Evolutionary conservation across 2,888 invertebrate genomes (phyloP).

Genomic region (Phyllotreta striolata): DNA sequence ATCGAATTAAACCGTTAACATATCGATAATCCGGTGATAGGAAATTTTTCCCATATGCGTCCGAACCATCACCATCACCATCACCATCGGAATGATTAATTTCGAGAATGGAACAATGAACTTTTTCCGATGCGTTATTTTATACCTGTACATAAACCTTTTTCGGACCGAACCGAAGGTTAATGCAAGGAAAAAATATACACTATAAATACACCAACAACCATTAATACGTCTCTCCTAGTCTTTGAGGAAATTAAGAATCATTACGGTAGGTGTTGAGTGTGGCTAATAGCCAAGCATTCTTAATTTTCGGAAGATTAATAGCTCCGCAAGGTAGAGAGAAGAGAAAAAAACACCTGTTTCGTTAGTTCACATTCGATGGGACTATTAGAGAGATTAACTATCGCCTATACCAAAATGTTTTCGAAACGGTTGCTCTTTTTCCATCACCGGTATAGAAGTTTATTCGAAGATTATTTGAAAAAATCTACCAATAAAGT

Average conservation of each 20-base stretch:
- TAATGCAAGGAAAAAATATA: background rate
- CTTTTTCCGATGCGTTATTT: slow-evolving; percentile 2
- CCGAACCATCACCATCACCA: background rate
- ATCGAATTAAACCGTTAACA: too few relatives aligned
- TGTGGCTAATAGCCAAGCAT: slow-evolving; percentile 40
- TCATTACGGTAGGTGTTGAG: slow-evolving; percentile 45
- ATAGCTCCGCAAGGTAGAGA: slow-evolving; percentile 25
- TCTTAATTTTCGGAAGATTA: slow-evolving; percentile 41
- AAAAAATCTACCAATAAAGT: too few relatives aligned
- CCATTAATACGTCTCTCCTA: slow-evolving; percentile 36
- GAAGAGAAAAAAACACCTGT: slow-evolving; percentile 35
- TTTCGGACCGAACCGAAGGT: slow-evolving; percentile 15
- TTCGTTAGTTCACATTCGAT: slow-evolving; percentile 16
- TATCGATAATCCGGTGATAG: background rate
- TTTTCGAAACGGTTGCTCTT: slow-evolving; percentile 16
- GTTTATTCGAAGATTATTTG: too few relatives aligned
- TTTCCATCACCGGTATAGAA: background rate
- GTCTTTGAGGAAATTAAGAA: slow-evolving; percentile 42
- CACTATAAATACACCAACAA: background rate
- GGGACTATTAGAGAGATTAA: slow-evolving; percentile 5
- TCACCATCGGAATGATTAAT: slow-evolving; percentile 24
- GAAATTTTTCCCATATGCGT: slow-evolving; percentile 13
- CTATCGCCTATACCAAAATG: slow-evolving; percentile 29
- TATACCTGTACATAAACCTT: slow-evolving; percentile 24
- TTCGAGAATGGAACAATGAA: slow-evolving; percentile 24